A percentile compares a stretch with the other conserved stretches of the same genome.
phyloP scores from a whole-genome alignment of 2,888 invertebrate genomes.

The Monochamus alternatus region DNA sequence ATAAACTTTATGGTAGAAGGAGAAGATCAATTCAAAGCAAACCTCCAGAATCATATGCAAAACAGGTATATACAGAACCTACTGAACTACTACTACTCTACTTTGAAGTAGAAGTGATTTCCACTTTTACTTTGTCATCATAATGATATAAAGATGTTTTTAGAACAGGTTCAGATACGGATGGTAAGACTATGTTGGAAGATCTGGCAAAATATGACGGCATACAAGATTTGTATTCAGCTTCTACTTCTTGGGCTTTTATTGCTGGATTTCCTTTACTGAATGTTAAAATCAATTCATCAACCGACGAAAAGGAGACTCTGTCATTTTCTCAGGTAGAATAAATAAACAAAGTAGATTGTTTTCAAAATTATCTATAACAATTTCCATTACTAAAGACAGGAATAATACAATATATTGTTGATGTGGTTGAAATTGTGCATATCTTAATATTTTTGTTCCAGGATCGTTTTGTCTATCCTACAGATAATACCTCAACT shows the following conservation, averaged over 20 bases:
- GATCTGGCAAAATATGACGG: background rate
- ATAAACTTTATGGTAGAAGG: background rate
- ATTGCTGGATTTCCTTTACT: constrained; percentile 3
- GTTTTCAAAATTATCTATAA: no score
- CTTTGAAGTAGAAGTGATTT: no score
- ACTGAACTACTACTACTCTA: no score
- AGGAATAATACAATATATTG: background rate
- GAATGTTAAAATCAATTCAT: background rate
- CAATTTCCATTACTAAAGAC: no score
- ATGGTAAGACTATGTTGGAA: background rate
- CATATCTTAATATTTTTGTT: background rate
- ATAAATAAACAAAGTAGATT: background rate
- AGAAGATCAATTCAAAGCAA: background rate
- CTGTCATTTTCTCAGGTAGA: background rate
- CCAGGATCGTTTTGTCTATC: constrained; percentile 23
- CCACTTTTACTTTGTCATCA: no score
- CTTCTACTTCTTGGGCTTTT: background rate
- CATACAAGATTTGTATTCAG: background rate
- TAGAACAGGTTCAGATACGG: background rate
- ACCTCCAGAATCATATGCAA: background rate
- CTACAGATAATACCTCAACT: background rate
- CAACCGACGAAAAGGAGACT: background rate
- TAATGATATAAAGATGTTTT: background rate
- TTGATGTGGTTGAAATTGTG: no score
- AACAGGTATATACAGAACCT: background rate